Evolutionary conservation across 2,113 vertebrate species (phyloP).

Genomic region (Danionella cerebrum): DNA sequence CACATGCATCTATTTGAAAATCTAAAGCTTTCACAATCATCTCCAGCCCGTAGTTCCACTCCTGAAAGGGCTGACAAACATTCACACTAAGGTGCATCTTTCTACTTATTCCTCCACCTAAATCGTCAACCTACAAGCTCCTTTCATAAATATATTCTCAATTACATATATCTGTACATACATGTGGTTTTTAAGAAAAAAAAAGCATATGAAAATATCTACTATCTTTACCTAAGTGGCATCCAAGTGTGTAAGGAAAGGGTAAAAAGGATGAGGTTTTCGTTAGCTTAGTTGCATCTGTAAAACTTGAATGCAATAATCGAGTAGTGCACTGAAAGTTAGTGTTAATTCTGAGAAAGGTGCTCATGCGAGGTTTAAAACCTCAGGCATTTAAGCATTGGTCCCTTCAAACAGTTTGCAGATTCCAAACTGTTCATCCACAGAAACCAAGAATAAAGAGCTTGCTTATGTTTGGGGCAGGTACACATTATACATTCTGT

Average conservation of each 20-base stretch:
- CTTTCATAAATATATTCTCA: slow-evolving; percentile 30
- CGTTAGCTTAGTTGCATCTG: not conserved
- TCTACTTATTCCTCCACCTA: not conserved
- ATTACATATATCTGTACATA: slow-evolving; percentile 35
- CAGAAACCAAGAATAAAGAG: slow-evolving; percentile 28
- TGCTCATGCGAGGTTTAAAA: slow-evolving; percentile 26
- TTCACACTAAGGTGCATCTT: slow-evolving; percentile 14
- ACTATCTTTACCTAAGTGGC: slow-evolving; percentile 54
- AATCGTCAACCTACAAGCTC: not conserved
- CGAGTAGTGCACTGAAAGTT: slow-evolving; percentile 37
- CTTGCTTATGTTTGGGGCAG: slow-evolving; percentile 38
- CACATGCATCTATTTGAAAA: slow-evolving; percentile 3
- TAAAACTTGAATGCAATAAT: slow-evolving; percentile 19
- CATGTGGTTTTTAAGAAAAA: slow-evolving; percentile 42
- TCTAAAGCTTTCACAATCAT: slow-evolving; percentile 5
- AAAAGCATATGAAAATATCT: slow-evolving; percentile 51
- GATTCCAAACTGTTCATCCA: slow-evolving; percentile 53
- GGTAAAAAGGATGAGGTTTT: slow-evolving; percentile 58
- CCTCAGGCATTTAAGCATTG: slow-evolving; percentile 52
- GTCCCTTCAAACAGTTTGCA: slow-evolving; percentile 65
- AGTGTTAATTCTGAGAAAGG: slow-evolving; percentile 40
- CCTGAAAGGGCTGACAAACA: slow-evolving; percentile 29
- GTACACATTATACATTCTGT: slow-evolving; percentile 56
- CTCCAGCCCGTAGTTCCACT: slow-evolving; percentile 26
- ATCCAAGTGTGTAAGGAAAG: slow-evolving; percentile 53